phyloP scores from a whole-genome alignment of 2,113 vertebrate species.

The Cervus canadensis region DNA sequence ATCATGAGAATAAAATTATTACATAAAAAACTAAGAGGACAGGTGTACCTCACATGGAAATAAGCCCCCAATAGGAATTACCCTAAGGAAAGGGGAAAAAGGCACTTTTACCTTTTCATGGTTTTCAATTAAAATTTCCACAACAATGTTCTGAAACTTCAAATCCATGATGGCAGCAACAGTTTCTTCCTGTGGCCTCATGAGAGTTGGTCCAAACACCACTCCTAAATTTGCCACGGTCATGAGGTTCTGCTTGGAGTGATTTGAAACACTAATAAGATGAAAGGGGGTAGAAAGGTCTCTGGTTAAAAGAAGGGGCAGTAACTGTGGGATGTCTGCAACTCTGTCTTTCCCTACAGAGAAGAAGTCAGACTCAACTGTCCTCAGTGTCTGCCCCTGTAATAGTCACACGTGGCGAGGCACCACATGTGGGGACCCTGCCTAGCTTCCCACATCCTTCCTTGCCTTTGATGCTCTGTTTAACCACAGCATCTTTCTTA shows the following conservation, averaged over 20 bases:
- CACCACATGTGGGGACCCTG: rapidly evolving
- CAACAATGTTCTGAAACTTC: conserved; percentile 99
- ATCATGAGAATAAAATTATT: not conserved
- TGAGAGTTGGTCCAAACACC: conserved; percentile 97
- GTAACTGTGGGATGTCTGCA: conserved; percentile 26
- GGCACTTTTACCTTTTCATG: conserved; percentile 88
- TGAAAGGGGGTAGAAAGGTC: conserved; percentile 44
- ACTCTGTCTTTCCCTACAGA: conserved; percentile 35
- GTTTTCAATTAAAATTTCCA: conserved; percentile 98
- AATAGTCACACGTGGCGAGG: not conserved
- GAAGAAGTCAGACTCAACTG: not conserved
- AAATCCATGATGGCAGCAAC: conserved; percentile 99
- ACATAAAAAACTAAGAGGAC: not conserved
- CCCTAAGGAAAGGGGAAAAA: not conserved
- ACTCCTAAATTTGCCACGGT: conserved; percentile 97
- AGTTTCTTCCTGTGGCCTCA: conserved; percentile 96
- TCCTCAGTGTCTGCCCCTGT: not conserved
- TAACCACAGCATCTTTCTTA: not conserved
- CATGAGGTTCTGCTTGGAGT: conserved; percentile 97
- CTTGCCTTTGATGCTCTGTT: not conserved
- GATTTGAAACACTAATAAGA: conserved; percentile 88
- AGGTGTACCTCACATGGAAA: not conserved
- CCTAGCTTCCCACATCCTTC: no score
- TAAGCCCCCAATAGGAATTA: not conserved
- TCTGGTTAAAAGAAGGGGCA: conserved; percentile 54